phyloP scores from a whole-genome alignment of 2,113 vertebrate genomes.

The Ariopsis seemanni region DNA sequence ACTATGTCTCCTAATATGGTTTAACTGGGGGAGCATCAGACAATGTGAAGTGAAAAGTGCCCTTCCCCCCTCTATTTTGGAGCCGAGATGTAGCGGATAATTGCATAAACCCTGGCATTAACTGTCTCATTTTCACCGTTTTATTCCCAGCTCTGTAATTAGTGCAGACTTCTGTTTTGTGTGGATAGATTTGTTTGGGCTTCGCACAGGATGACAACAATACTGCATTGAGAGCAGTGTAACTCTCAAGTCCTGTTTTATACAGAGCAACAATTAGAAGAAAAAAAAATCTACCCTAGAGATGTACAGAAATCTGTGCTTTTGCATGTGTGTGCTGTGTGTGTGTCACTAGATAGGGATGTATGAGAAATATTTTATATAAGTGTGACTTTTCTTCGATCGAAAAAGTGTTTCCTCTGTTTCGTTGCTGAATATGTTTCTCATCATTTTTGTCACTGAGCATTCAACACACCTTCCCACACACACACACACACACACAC shows the following conservation, averaged over 20 bases:
- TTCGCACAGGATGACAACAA: constrained; percentile 63
- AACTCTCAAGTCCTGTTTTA: constrained; percentile 57
- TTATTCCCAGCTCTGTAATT: constrained; percentile 63
- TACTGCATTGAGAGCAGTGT: constrained; percentile 56
- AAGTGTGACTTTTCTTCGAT: constrained; percentile 39
- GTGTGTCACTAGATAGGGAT: constrained; percentile 5
- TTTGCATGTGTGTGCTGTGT: constrained; percentile 31
- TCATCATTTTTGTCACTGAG: constrained; percentile 52
- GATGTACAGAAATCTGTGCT: background rate
- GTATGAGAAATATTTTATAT: constrained; percentile 44
- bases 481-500: constrained; percentile 24
- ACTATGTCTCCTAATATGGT: constrained; percentile 54
- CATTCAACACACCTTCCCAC: constrained; percentile 43
- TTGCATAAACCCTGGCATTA: constrained; percentile 59
- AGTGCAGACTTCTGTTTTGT: constrained; percentile 62
- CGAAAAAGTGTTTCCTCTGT: constrained; percentile 48
- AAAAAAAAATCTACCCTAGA: constrained; percentile 21
- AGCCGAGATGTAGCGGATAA: constrained; percentile 55
- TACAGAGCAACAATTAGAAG: constrained; percentile 53
- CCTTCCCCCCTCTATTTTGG: constrained; percentile 33
- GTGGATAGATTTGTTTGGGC: constrained; percentile 62
- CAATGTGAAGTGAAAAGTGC: constrained; percentile 44
- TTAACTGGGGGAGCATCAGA: constrained; percentile 54
- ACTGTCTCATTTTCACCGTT: constrained; percentile 59
- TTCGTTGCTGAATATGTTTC: constrained; percentile 58